Conservation (phyloP, 2,113 vertebrate species). For the Tursiops truncatus region DNA sequence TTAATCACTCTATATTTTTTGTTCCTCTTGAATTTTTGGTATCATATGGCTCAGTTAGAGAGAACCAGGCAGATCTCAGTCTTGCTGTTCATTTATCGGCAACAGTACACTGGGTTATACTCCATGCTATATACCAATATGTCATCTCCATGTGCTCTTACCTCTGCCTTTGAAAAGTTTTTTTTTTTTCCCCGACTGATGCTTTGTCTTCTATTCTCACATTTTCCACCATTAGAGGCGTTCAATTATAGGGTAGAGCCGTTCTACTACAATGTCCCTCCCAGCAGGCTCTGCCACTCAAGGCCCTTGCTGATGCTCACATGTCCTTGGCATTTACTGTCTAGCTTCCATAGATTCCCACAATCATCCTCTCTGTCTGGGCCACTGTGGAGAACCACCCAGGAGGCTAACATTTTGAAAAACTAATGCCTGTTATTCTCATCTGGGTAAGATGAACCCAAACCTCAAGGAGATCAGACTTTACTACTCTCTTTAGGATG, state of each 20-base stretch:
- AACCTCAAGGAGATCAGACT: background rate
- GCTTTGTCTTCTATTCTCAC: background rate
- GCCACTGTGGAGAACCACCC: background rate
- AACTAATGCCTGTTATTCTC: background rate
- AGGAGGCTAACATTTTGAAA: background rate
- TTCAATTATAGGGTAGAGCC: background rate
- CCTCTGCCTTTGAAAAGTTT: background rate
- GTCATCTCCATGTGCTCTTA: background rate
- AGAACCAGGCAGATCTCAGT: background rate
- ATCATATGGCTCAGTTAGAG: background rate
- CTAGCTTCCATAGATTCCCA: constrained; percentile 46
- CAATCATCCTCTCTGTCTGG: background rate
- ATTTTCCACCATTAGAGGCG: background rate
- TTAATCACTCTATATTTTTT: background rate
- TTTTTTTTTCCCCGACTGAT: background rate
- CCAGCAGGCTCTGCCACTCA: constrained; percentile 47
- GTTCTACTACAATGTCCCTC: background rate
- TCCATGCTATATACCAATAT: background rate
- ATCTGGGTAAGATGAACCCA: background rate
- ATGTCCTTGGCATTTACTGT: constrained; percentile 62
- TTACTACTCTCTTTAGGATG: background rate
- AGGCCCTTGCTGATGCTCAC: constrained; percentile 41
- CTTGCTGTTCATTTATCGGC: background rate
- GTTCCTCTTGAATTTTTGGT: constrained; percentile 18
- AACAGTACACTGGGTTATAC: background rate